Base-by-base conservation (phyloP, 2,888 invertebrate species). In the Clistopyga incitator region DNA sequence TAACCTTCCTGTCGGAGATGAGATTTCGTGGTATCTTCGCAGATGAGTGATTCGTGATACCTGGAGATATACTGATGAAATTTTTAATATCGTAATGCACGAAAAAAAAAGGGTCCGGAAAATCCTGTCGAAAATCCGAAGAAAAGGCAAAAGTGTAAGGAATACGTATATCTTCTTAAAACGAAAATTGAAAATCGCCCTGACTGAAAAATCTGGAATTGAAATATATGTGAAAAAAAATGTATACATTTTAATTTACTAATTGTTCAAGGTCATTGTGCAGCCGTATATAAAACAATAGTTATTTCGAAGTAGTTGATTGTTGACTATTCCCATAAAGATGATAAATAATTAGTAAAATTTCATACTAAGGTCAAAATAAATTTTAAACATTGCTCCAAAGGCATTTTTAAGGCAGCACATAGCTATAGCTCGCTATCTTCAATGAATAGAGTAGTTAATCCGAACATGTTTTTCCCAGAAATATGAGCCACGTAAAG, bases 11-110 rank as follows among this genome's bases (percentile, higher is more conserved):
- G 6, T 42, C 56, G n/a, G 42, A 23, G 42, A 23, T 45, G 20
- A 18, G 25, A 59, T 72, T 38, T 45, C 20, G 6, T 11, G 3
- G 56, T 13, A 45, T 38, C 56, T 56, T 42, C 23, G 15, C 38
- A 20, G 15, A 45, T 23, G 18, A 56, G 10, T 59, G 25, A 25
- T 47, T 45, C n/a, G 18, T 61, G 61, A 61, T 29, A 45, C 25
- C 13, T 34, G 74, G 45, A 38, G 34, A 61, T 20, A 74, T 47
- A n/a, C 47, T 61, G 61, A 61, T 74, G 47, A 47, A 47, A 74
- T 13, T 61, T 25, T 34, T 18, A 61, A 34, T 34, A 29, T 20
- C 18, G 29, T 29, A 15, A 34, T 45, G 13, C 72, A 6, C 42
- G 38, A 71, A 18, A 23, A 71, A 18, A 23, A 20, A 42, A 1